Evolutionary conservation across 2,113 vertebrate species (phyloP), one percentile per base, ranked within the genome.

Genomic region (Bucco capensis): DNA sequence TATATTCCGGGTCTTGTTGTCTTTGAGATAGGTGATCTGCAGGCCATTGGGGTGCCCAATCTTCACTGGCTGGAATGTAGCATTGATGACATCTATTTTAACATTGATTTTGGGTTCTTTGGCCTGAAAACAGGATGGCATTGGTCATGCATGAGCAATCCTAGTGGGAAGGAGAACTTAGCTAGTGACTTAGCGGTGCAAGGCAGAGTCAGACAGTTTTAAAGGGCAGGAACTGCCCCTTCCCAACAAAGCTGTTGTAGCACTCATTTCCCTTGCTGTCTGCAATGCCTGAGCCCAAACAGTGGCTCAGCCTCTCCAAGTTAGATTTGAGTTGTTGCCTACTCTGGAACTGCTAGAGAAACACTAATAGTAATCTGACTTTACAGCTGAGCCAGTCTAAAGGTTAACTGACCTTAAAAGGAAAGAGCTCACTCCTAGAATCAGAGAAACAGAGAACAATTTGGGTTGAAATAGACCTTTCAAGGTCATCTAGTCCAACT

Each of bases 11-110:
- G 98, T 99, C 97, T 97, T 98, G 97, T 98, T 98, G 92, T 99
- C 98, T 96, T 98, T 99, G 73, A 99, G 97, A 96, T 98, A 99
- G 22, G 98, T 99, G 96, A 99, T 98, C 97, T 99, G 98, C 67
- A 99, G 96, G 51, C 98, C 98, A 57, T 99, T 98, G 74, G 98
- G 96, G 78, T 98, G 97, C 66, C 96, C 97, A 19, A 98, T 98
- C 96, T 99, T 99, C 58, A 96, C 98, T 11, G 98, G 98, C 91
- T 99, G 98, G 95, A 99, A 98, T 1, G 97, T 98, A 35, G 98
- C 98, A 57, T 99, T 99, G 88, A 99, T 96, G 62, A 96, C 96
- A 96, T 98, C 98, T 96, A 99, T 97, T 95, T 98, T 99, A 84
- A 99, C 88, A 47, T 97, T 93, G 10, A 98, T 97, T 97, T 99